A percentile compares a stretch with the other conserved stretches of the same genome.
Conservation (phyloP, 1,140 invertebrate genomes). For the Ceratosolen solmsi region DNA sequence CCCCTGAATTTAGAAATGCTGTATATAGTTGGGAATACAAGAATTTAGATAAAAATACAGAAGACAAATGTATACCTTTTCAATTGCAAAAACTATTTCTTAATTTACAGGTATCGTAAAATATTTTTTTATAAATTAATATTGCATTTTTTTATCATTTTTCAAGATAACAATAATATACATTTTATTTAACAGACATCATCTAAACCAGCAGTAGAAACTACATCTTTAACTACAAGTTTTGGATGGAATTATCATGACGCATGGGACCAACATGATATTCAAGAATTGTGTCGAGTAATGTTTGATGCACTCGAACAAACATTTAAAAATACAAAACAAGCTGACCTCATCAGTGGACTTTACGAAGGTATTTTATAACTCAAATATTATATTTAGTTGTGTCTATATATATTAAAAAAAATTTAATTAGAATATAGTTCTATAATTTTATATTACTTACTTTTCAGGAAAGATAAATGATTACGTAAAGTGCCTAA, state of each 20-base stretch:
- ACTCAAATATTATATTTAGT: conserved; percentile 12
- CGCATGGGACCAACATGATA: conserved; percentile 95
- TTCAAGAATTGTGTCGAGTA: conserved; percentile 91
- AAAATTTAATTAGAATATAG: neutral
- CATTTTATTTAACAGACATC: conserved; percentile 78
- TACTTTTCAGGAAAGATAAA: conserved; percentile 85
- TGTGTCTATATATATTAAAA: neutral
- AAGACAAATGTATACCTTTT: conserved; percentile 86
- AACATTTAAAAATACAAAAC: conserved; percentile 88
- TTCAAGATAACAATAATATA: neutral
- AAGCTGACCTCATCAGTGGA: conserved; percentile 87
- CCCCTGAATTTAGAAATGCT: conserved; percentile 94
- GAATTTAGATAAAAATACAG: conserved; percentile 74
- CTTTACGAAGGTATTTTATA: conserved; percentile 78
- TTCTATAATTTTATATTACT: conserved; percentile 41
- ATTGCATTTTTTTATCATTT: conserved; percentile 1
- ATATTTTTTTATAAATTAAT: conserved; percentile 5
- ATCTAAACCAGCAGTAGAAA: conserved; percentile 84
- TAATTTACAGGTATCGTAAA: conserved; percentile 81
- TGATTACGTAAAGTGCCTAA: conserved; percentile 93
- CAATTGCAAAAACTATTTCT: conserved; percentile 92
- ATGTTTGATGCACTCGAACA: conserved; percentile 95
- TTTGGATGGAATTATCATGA: conserved; percentile 95
- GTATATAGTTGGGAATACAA: conserved; percentile 89
- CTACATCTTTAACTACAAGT: conserved; percentile 89